Conservation (phyloP, 2,888 invertebrate species). For the Trissonchulus sp. region DNA sequence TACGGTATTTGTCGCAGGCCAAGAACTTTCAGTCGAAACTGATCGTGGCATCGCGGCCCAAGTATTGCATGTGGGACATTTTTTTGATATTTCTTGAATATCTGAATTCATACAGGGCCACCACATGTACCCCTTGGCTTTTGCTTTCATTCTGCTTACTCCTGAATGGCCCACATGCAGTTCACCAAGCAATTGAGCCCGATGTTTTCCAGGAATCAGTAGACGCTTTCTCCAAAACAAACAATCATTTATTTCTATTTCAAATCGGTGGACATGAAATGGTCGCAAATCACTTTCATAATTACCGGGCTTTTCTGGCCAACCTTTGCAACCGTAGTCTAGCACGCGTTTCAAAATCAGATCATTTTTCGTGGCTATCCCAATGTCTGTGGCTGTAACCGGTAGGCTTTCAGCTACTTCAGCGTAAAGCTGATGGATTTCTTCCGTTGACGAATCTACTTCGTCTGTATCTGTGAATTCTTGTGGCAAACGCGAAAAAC, state of each 20-base stretch:
- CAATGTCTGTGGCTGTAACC: neutral
- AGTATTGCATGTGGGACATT: too few species aligned
- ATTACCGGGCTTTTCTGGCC: neutral
- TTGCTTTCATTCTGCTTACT: neutral
- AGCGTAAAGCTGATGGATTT: neutral
- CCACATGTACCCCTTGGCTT: too few species aligned
- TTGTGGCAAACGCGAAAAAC: neutral
- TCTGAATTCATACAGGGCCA: too few species aligned
- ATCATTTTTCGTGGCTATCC: neutral
- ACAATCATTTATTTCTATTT: constrained; percentile 37
- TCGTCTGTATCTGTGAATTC: neutral
- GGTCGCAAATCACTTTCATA: neutral
- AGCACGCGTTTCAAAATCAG: neutral
- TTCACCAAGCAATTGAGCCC: constrained; percentile 36
- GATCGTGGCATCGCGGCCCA: too few species aligned
- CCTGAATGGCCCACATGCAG: neutral
- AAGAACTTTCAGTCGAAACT: too few species aligned
- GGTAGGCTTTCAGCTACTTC: neutral
- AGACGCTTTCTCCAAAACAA: constrained; percentile 40
- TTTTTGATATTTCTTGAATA: too few species aligned
- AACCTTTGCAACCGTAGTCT: neutral
- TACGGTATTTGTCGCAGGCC: too few species aligned
- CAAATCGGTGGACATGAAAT: neutral
- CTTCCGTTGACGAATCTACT: neutral
- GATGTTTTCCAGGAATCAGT: constrained; percentile 41